Base-by-base conservation (phyloP, 1,140 invertebrate species). In the Aculops lycopersici region DNA sequence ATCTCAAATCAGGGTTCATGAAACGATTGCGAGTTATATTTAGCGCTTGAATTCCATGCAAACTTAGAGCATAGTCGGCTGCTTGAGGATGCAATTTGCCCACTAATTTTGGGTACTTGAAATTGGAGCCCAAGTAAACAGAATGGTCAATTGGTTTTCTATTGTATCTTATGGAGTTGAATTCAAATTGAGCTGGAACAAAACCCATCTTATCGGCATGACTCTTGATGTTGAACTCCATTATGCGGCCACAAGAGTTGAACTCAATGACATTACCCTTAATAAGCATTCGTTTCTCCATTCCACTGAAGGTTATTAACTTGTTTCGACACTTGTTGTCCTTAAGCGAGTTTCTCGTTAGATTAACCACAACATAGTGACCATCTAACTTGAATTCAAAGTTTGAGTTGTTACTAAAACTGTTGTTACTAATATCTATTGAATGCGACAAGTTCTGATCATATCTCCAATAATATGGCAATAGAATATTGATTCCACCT, bases 401-500 rank as follows among this genome's bases (percentile, higher is more conserved):
- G 19, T 75, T 66, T n/a, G 67, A 58, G 37, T 94, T 95, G 44
- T 69, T 64, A 20, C 67, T 59, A 66, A 88, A 79, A 0, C 72
- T 74, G 46, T 80, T 80, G 48, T 90, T 79, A 39, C 69, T 64
- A 47, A 88, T 67, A 49, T 69, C 73, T 17, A 90, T 62, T 0
- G 74, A 71, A 55, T 92, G 83, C 0, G 79, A 84, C 47, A 78
- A 80, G 52, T 86, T 86, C 55, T 84, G 78, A 51, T 84, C 75
- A 48, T 88, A 84, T 48, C 86, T 70, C 76, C 79, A 88, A 8
- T 86, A 78, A 51, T 88, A 88, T 0, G 84, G 83, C 13, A 92
- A 54, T 1, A 65, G 63, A 2, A 92, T 60, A 51, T 80, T 69
- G 44, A 92, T 71, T 15, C 81, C 83, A 17, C 76, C 75, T 20